Evolutionary conservation across 2,888 invertebrate genomes (phyloP), one percentile per base, ranked within the genome.

Genomic region (Thumatha senex): DNA sequence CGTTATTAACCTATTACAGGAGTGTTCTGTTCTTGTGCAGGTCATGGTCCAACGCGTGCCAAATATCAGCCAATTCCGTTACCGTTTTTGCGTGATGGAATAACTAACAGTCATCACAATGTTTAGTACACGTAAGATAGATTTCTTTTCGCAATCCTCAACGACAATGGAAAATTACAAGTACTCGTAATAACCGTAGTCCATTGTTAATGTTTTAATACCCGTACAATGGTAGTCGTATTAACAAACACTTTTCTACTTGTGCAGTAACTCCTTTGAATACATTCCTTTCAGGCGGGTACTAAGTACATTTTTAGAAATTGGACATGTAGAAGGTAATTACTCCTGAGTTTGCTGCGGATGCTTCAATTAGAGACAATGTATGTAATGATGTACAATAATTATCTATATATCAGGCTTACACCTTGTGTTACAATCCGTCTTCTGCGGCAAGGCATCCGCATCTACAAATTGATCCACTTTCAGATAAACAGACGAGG

Each of bases 191-290:
- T 51, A 40, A 41, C 11, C 18, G 18, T 9, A 43, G 36, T 43
- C 58, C 47, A 63, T 64, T 64, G 64, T 49, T 50, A 63, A 67
- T 64, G 64, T 49, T 50, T 67, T 64, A 67, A 64, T 63, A 60
- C 36, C 18, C 40, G 45, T 36, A 40, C 49, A 60, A 54, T 59
- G 47, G 45, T 46, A 43, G 42, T 56, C 30, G 12, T 38, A 49
- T 44, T 35, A 12, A 31, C n/a, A 39, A 15, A 35, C 24, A 38
- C 14, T 31, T 46, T 43, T 43, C 33, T 43, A 33, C 39, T 46
- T 10, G 46, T 39, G 9, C 11, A 15, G 10, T 12, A 14, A 24
- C 24, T 11, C 29, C 14, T 39, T 45, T 24, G 13, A 40, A 30
- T 49, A 46, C 35, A 35, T 14, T 12, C 14, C 10, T 15, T 54